Evolutionary conservation across 2,113 vertebrate genomes (phyloP).

Genomic region (Equus quagga): DNA sequence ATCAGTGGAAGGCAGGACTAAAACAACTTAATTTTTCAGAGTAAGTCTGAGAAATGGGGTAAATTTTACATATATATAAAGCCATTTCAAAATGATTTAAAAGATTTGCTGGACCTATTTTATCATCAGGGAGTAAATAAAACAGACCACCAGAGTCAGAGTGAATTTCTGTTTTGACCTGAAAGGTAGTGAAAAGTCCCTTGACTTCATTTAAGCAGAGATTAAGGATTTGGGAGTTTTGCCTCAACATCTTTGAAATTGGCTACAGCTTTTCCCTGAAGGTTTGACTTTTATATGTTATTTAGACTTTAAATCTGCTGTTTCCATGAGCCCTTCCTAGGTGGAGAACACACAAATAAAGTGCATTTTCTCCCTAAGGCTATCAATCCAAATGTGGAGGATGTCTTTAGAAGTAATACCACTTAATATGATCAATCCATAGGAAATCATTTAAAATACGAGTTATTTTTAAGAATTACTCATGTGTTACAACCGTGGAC

Average conservation of each 20-base stretch:
- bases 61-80: neutral
- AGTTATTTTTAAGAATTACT: neutral
- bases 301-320: slow-evolving; percentile 43
- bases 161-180: neutral
- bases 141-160: neutral
- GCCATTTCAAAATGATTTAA: neutral
- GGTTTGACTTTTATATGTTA: neutral
- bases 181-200: neutral
- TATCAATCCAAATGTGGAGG: neutral
- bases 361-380: neutral
- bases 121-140: neutral
- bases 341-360: slow-evolving; percentile 1
- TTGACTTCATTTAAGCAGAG: slow-evolving; percentile 43
- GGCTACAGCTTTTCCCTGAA: neutral
- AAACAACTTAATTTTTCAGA: neutral
- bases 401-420: neutral
- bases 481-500: neutral
- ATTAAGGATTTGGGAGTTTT: slow-evolving; percentile 44
- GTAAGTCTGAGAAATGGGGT: neutral
- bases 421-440: neutral
- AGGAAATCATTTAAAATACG: neutral
- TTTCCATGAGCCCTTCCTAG: neutral
- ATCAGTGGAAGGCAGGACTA: neutral
- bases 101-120: neutral
- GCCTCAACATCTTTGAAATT: neutral